Conservation (phyloP, 2,113 vertebrate genomes). For the Takifugu bimaculatus region DNA sequence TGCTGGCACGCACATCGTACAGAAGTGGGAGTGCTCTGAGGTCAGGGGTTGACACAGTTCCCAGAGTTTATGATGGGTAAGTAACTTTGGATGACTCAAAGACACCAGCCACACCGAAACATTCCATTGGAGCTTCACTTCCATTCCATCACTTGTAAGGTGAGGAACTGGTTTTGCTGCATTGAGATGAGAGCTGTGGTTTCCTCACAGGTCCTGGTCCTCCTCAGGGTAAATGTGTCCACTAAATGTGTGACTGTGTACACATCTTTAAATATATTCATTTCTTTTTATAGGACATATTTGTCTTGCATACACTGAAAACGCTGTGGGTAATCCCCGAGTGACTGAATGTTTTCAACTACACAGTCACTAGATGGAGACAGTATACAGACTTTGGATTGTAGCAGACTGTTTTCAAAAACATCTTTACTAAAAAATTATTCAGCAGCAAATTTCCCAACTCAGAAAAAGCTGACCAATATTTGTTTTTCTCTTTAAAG, state of each 20-base stretch:
- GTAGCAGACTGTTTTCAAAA: background rate
- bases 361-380: constrained; percentile 2
- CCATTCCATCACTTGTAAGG: background rate
- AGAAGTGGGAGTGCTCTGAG: background rate
- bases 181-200: too few species aligned
- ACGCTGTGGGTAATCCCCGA: background rate
- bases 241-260: too few species aligned
- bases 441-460: too few species aligned
- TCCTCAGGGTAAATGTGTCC: background rate
- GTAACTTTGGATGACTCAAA: background rate
- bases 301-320: too few species aligned
- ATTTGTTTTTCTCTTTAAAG: too few species aligned
- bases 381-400: background rate
- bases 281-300: too few species aligned
- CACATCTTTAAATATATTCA: too few species aligned
- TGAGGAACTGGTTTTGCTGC: background rate
- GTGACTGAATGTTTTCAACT: background rate
- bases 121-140: background rate
- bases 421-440: too few species aligned
- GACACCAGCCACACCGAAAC: too few species aligned
- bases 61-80: background rate
- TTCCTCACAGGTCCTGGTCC: background rate
- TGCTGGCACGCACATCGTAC: background rate
- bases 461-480: too few species aligned
- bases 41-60: background rate